phyloP scores from a whole-genome alignment of 2,888 invertebrate species.

The Norana najaformis region DNA sequence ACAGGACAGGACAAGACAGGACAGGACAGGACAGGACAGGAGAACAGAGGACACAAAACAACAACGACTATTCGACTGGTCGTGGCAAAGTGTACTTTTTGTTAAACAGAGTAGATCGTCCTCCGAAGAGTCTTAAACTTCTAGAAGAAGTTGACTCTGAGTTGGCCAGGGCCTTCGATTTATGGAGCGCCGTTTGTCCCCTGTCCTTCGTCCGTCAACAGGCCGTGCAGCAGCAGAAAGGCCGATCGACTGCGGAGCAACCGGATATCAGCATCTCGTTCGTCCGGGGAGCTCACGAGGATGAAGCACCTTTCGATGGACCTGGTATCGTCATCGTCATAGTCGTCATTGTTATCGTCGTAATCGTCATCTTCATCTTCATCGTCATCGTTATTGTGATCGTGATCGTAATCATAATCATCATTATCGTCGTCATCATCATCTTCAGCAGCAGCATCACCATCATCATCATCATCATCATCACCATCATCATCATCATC shows the following conservation, averaged over 20 bases:
- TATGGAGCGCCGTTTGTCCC: neutral
- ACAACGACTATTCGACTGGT: neutral
- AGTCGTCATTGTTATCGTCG: slow-evolving; percentile 15
- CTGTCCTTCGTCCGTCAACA: neutral
- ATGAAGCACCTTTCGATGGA: slow-evolving; percentile 5
- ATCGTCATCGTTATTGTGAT: neutral
- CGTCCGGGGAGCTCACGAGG: neutral
- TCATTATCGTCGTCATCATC: neutral
- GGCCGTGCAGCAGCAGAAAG: too few species aligned
- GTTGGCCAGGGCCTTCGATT: neutral
- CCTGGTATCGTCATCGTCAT: neutral
- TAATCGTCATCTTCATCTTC: slow-evolving; percentile 15
- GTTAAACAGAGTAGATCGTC: neutral
- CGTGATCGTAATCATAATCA: neutral
- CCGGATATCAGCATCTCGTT: slow-evolving; percentile 1
- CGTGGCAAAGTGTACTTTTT: neutral
- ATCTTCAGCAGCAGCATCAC: neutral
- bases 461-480: slow-evolving; percentile 24
- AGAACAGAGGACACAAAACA: neutral
- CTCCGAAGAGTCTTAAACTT: neutral
- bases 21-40: neutral
- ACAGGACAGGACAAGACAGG: neutral
- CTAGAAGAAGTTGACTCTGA: neutral
- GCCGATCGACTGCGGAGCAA: neutral
- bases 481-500: slow-evolving; percentile 23